phyloP scores from a whole-genome alignment of 2,797 vertebrate species.

The Clamator glandarius region DNA sequence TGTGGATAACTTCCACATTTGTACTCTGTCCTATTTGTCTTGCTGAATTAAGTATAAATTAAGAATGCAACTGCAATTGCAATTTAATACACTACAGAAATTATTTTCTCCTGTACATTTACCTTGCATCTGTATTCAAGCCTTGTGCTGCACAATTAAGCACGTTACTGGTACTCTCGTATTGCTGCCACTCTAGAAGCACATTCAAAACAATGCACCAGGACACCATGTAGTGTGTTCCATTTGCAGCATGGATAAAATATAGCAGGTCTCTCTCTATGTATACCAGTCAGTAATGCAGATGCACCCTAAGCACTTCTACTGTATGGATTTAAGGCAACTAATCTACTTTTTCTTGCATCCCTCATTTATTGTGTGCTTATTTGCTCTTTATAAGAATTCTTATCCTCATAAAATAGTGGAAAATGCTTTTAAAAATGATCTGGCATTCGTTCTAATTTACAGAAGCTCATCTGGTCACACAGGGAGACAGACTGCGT shows the following conservation, averaged over 20 bases:
- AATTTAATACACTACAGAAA: background rate
- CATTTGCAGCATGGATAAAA: background rate
- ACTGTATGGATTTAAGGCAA: background rate
- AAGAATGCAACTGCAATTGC: background rate
- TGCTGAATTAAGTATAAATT: background rate
- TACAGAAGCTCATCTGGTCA: background rate
- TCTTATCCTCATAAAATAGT: background rate
- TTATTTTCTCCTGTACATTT: background rate
- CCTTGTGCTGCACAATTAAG: background rate
- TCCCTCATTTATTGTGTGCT: background rate
- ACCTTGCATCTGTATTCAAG: background rate
- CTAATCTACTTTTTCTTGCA: background rate
- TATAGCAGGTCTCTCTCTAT: background rate
- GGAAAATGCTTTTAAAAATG: background rate
- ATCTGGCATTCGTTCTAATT: background rate
- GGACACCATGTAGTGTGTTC: background rate
- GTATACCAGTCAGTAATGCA: background rate
- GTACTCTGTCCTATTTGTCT: background rate
- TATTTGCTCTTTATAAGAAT: background rate
- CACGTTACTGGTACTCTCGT: background rate
- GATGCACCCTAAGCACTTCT: background rate
- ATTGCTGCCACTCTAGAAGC: background rate
- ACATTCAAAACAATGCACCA: background rate
- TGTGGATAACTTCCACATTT: background rate
- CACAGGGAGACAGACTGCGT: background rate